Conservation (phyloP, 2,797 vertebrate species). For the Pogoniulus pusillus region DNA sequence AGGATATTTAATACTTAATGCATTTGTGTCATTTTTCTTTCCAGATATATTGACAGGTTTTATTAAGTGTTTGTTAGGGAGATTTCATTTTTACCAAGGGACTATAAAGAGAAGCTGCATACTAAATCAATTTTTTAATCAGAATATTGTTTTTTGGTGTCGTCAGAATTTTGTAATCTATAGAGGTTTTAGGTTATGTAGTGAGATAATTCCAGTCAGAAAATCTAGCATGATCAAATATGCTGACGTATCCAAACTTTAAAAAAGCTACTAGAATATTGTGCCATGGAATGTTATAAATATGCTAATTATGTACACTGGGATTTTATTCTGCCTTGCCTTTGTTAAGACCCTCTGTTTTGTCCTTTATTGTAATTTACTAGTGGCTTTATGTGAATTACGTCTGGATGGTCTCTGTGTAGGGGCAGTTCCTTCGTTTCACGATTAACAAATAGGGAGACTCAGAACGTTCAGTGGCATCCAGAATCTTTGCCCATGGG, state of each 20-base stretch:
- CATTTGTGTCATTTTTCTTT: constrained; percentile 86
- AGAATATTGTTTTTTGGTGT: constrained; percentile 76
- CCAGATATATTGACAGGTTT: constrained; percentile 85
- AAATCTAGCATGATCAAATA: constrained; percentile 68
- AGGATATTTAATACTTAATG: constrained; percentile 88
- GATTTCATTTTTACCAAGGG: constrained; percentile 81
- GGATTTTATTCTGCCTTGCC: constrained; percentile 28
- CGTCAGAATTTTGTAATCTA: constrained; percentile 68
- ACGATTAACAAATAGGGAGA: neutral
- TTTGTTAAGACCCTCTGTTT: constrained; percentile 36
- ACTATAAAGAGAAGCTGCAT: constrained; percentile 79
- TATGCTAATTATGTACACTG: constrained; percentile 53
- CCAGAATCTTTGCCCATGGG: neutral
- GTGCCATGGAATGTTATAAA: constrained; percentile 55
- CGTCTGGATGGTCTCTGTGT: neutral
- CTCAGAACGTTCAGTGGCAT: rapidly evolving
- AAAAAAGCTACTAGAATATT: constrained; percentile 51
- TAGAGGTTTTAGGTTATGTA: constrained; percentile 63
- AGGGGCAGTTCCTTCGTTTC: neutral
- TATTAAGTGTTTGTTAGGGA: constrained; percentile 88
- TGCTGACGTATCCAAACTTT: constrained; percentile 70
- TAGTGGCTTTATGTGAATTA: neutral
- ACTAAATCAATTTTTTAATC: constrained; percentile 81
- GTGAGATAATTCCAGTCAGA: constrained; percentile 50
- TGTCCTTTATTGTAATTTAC: neutral